Evolutionary conservation across 2,888 invertebrate species (phyloP), one percentile per base, ranked within the genome.

Genomic region (Rotaria magnacalcarata): DNA sequence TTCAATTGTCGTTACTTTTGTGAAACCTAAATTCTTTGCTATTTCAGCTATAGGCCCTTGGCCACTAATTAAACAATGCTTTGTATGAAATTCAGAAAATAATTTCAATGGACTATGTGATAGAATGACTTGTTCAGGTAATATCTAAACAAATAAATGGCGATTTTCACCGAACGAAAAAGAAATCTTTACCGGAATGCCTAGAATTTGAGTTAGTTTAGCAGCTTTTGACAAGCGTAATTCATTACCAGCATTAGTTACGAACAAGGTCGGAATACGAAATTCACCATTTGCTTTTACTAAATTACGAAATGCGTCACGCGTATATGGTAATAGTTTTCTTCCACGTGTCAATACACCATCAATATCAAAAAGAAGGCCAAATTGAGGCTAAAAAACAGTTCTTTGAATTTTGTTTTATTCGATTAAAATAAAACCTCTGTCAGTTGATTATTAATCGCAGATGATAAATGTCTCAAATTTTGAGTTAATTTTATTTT

Each of bases 291-390:
- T 89, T 11, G 90, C 88, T 88, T 93, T 92, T 16, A 92, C 91
- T 27, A 94, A 90, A 84, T 92, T 90, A 47, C 91, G 90, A 89
- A 94, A 93, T 4, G 93, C 92, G 87, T 93, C 92, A 86, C 91
- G 92, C 4, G 93, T 93, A 27, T 92, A 92, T 21, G 93, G 93
- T 80, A 94, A 89, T 14, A 93, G 91, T 86, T 92, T 92, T 87
- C 92, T 92, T 0, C 94, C 94, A 85, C 93, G 90, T 5, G 93
- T 93, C 88, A 94, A 92, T 0, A 94, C 94, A 2, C 94, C 94
- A 89, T 94, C 94, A 87, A 94, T 94, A 89, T 94, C 94, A 89
- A 94, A 93, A 60, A 94, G 90, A 84, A 94, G 90, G n/a, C 94
- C 94, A 90, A 94, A 94, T 52, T 89, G 87, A 11, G 86, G 75